phyloP scores from a whole-genome alignment of 2,797 vertebrate species.

The Cetoscarus ocellatus region DNA sequence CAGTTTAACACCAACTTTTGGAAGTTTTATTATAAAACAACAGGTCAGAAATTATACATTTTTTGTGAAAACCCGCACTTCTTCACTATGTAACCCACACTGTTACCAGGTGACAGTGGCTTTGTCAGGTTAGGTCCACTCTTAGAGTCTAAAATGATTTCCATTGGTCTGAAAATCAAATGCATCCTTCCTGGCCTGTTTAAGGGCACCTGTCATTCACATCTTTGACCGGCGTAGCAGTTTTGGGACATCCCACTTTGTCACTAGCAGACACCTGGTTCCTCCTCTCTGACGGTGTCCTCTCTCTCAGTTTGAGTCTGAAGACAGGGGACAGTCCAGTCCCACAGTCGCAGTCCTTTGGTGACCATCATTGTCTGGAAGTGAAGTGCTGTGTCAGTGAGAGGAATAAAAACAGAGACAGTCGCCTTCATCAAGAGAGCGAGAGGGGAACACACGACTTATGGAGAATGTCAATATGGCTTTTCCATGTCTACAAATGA shows the following conservation, averaged over 20 bases:
- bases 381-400: slow-evolving; percentile 34
- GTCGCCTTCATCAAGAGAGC: slow-evolving; percentile 31
- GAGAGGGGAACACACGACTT: slow-evolving; percentile 38
- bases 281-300: slow-evolving; percentile 26
- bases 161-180: slow-evolving; percentile 1
- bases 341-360: slow-evolving; percentile 52
- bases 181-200: not conserved
- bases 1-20: slow-evolving; percentile 23
- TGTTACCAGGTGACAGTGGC: slow-evolving; percentile 52
- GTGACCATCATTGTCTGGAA: slow-evolving; percentile 24
- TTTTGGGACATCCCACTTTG: slow-evolving; percentile 1
- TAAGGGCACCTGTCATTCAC: too few species aligned
- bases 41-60: slow-evolving; percentile 59
- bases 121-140: slow-evolving; percentile 41
- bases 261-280: not conserved
- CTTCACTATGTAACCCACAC: not conserved
- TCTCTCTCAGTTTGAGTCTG: slow-evolving; percentile 9
- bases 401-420: slow-evolving; percentile 29
- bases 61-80: slow-evolving; percentile 42
- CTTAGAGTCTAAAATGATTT: slow-evolving; percentile 10
- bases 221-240: not conserved
- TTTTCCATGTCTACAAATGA: slow-evolving; percentile 63
- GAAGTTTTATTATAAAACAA: slow-evolving; percentile 75
- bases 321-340: slow-evolving; percentile 10
- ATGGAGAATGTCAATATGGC: slow-evolving; percentile 71